Evolutionary conservation across 2,888 invertebrate genomes (phyloP).

Genomic region (Acanthoscelides obtectus): DNA sequence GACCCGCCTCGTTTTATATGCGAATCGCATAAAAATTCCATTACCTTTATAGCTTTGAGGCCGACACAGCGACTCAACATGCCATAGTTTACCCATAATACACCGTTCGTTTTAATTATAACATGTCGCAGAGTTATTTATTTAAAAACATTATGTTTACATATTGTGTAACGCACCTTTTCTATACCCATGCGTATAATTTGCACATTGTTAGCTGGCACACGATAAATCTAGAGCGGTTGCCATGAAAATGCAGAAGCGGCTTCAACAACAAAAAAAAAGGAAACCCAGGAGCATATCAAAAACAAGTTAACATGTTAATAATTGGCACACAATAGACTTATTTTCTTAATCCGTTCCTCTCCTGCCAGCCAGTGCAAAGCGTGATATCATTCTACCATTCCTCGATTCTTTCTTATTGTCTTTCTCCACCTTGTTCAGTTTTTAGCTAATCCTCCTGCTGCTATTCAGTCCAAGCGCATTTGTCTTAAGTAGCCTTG

Average conservation of each 20-base stretch:
- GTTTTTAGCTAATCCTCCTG: too few relatives aligned
- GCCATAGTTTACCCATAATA: slow-evolving; percentile 20
- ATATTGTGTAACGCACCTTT: slow-evolving; percentile 19
- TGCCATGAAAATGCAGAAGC: not conserved
- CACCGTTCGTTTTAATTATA: slow-evolving; percentile 34
- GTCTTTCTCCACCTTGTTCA: too few relatives aligned
- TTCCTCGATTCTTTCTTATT: too few relatives aligned
- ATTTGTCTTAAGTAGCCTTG: too few relatives aligned
- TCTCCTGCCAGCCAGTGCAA: too few relatives aligned
- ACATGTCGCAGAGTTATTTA: slow-evolving; percentile 31
- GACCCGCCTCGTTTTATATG: not conserved
- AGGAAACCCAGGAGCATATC: too few relatives aligned
- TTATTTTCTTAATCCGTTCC: too few relatives aligned
- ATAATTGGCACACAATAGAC: too few relatives aligned
- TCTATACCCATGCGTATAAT: slow-evolving; percentile 21
- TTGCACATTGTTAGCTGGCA: slow-evolving; percentile 13
- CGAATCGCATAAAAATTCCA: not conserved
- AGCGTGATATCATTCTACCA: too few relatives aligned
- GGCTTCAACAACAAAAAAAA: not conserved
- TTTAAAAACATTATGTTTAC: slow-evolving; percentile 24
- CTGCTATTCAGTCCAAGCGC: too few relatives aligned
- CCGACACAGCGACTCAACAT: slow-evolving; percentile 13
- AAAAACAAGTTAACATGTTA: too few relatives aligned
- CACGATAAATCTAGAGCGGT: not conserved
- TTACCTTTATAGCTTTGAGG: not conserved